Conservation (phyloP, 2,797 vertebrate species). For the Podarcis siculus region DNA sequence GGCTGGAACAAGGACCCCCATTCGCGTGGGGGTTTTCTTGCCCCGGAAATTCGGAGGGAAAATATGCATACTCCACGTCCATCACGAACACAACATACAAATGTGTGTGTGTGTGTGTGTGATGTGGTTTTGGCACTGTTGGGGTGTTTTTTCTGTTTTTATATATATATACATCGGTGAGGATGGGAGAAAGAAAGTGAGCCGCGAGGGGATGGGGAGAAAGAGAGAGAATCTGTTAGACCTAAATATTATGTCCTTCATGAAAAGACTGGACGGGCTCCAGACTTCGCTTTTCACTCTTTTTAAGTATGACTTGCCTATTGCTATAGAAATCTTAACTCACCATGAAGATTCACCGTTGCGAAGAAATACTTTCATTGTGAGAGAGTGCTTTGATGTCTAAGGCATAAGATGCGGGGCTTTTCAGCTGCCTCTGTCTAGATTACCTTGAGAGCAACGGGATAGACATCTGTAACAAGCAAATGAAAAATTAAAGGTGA, state of each 20-base stretch:
- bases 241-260: conserved; percentile 97
- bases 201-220: not conserved
- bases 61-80: conserved; percentile 82
- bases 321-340: conserved; percentile 99
- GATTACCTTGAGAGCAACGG: conserved; percentile 89
- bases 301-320: conserved; percentile 98
- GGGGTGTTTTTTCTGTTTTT: no score
- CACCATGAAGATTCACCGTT: conserved; percentile 99
- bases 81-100: conserved; percentile 9
- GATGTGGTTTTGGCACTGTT: no score
- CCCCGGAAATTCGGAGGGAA: conserved; percentile 84
- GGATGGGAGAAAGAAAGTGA: not conserved
- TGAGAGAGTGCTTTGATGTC: conserved; percentile 95
- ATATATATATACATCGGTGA: not conserved
- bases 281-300: conserved; percentile 93
- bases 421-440: conserved; percentile 90
- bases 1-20: conserved; percentile 83
- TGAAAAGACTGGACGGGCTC: conserved; percentile 89
- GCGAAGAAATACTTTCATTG: conserved; percentile 97
- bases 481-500: conserved; percentile 88
- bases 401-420: conserved; percentile 88
- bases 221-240: conserved; percentile 86
- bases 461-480: conserved; percentile 86
- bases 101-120: not conserved
- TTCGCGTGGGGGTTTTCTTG: conserved; percentile 84